Percentiles rank a stretch among this genome's conserved stretches.
phyloP scores from a whole-genome alignment of 2,888 invertebrate species.

The Papilio demoleus region DNA sequence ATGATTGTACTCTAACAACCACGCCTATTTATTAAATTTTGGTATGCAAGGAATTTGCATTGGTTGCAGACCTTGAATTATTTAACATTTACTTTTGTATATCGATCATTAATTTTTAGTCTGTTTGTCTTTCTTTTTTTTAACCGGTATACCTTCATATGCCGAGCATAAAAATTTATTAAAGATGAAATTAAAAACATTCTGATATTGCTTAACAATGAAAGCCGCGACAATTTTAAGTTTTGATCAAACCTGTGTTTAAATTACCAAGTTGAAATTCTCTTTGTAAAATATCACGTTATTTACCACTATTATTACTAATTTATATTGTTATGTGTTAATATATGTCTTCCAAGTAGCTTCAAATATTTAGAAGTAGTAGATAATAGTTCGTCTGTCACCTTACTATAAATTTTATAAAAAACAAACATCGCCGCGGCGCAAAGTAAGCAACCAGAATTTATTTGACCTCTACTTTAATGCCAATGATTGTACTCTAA shows the following conservation, averaged over 20 bases:
- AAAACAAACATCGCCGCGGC: constrained; percentile 1
- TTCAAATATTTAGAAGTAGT: too few species aligned
- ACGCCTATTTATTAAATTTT: constrained; percentile 36
- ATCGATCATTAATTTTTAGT: constrained; percentile 39
- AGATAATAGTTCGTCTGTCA: too few species aligned
- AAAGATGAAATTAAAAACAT: too few species aligned
- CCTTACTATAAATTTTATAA: not conserved
- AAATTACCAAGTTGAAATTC: too few species aligned
- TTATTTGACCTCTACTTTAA: constrained; percentile 26
- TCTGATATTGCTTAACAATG: too few species aligned
- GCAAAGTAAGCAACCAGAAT: not conserved
- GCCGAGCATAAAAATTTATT: too few species aligned
- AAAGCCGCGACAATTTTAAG: too few species aligned
- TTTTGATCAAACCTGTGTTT: too few species aligned
- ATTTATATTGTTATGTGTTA: too few species aligned
- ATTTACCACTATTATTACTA: too few species aligned
- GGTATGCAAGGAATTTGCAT: constrained; percentile 51
- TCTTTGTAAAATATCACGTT: too few species aligned
- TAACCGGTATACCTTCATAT: not conserved
- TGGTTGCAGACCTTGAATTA: constrained; percentile 54
- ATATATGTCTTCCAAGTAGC: too few species aligned
- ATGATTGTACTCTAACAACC: constrained; percentile 8
- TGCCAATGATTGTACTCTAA: constrained; percentile 19
- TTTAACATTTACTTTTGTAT: constrained; percentile 52
- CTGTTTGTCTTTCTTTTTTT: constrained; percentile 1